Evolutionary conservation across 2,113 vertebrate species (phyloP).

Genomic region (Sinocyclocheilus anophthalmus): DNA sequence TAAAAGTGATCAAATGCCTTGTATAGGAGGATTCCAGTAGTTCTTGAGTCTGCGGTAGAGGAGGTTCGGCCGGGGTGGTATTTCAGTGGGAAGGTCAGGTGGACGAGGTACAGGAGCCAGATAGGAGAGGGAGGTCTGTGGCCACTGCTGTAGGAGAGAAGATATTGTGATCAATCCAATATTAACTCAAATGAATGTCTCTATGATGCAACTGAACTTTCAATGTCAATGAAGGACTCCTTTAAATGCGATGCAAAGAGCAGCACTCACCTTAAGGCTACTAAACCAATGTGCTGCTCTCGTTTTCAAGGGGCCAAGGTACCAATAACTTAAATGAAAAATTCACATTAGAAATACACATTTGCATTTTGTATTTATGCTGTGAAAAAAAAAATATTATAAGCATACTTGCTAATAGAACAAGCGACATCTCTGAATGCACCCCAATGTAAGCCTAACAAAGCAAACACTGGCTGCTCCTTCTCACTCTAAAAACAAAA

Average conservation of each 20-base stretch:
- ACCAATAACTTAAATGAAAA: conserved; percentile 86
- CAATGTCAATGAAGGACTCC: background rate
- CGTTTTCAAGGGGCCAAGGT: conserved; percentile 92
- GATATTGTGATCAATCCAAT: background rate
- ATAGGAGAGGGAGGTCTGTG: conserved; percentile 82
- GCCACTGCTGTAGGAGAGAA: conserved; percentile 83
- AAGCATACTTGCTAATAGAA: conserved; percentile 83
- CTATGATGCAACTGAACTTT: background rate
- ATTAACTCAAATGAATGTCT: background rate
- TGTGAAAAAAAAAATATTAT: background rate
- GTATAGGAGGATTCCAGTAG: conserved; percentile 79
- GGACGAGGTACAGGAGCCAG: conserved; percentile 81
- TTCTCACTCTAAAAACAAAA: conserved; percentile 81
- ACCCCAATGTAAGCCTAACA: conserved; percentile 91
- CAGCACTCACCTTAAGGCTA: conserved; percentile 79
- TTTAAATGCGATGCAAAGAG: background rate
- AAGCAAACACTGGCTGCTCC: conserved; percentile 91
- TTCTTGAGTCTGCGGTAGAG: conserved; percentile 77
- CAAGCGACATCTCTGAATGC: conserved; percentile 88
- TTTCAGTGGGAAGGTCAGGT: conserved; percentile 76
- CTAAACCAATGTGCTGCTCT: conserved; percentile 92
- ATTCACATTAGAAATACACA: background rate
- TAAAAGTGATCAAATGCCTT: conserved; percentile 72
- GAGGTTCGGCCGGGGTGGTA: conserved; percentile 76
- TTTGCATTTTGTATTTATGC: background rate